These are phyloP conservation scores for Hylia prasina DNA, from an alignment of 2,113 vertebrate species.

Conservation along the genomic window DNA sequence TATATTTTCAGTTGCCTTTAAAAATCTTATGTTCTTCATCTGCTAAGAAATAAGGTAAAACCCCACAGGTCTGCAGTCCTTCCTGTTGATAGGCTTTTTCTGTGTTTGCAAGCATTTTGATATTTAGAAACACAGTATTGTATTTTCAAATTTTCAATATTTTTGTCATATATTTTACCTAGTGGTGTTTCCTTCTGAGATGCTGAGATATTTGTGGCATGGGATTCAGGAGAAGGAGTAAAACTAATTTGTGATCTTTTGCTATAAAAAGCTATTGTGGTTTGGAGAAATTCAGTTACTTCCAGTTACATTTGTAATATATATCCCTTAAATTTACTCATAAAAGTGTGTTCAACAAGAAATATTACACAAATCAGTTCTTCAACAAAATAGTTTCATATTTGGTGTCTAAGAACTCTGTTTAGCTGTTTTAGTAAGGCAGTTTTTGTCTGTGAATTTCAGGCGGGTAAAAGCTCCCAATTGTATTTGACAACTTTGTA, in stretches of 20 bases:
- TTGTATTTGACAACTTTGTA: background rate
- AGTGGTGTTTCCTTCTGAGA: background rate
- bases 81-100: background rate
- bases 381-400: background rate
- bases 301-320: background rate
- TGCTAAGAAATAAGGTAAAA: background rate
- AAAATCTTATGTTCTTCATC: background rate
- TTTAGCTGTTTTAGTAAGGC: background rate
- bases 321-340: background rate
- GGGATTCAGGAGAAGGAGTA: background rate
- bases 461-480: background rate
- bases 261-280: background rate
- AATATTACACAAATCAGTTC: background rate
- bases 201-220: background rate
- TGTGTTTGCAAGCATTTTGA: background rate
- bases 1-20: background rate
- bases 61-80: background rate
- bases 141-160: background rate
- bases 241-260: background rate
- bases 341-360: background rate
- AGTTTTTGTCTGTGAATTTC: background rate
- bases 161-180: background rate
- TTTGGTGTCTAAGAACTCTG: background rate
- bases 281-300: background rate
- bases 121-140: background rate